These are phyloP conservation scores for Agraylea sexmaculata DNA, from an alignment of 1,140 invertebrate genomes.

Conservation along the genomic window DNA sequence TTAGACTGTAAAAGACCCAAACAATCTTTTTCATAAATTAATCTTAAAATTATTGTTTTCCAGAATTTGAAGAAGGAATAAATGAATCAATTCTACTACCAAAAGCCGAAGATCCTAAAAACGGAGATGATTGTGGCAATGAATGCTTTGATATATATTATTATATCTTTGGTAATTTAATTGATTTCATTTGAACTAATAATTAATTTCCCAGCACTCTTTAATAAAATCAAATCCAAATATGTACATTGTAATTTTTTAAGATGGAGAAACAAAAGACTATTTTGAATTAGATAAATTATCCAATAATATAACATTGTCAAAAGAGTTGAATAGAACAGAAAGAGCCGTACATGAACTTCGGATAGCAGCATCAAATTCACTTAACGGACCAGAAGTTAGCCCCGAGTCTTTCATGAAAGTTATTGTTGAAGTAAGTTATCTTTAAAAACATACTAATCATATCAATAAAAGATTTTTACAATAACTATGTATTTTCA, in stretches of 20 bases:
- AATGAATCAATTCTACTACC: constrained; percentile 26
- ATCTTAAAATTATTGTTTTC: constrained; percentile 15
- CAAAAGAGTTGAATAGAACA: constrained; percentile 30
- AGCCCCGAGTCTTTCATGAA: constrained; percentile 26
- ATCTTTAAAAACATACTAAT: constrained; percentile 4
- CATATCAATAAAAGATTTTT: constrained; percentile 11
- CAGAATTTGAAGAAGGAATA: constrained; percentile 34
- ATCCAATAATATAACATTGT: constrained; percentile 28
- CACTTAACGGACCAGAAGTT: constrained; percentile 11
- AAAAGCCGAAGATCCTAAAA: constrained; percentile 34
- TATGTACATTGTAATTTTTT: constrained; percentile 1
- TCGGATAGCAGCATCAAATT: constrained; percentile 33
- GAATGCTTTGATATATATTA: constrained; percentile 35
- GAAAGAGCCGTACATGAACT: constrained; percentile 24
- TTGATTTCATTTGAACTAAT: constrained; percentile 1
- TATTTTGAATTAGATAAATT: constrained; percentile 29
- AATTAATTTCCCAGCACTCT: not conserved
- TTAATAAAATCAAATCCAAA: constrained; percentile 1
- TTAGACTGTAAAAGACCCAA: constrained; percentile 2
- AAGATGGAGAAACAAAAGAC: constrained; percentile 31
- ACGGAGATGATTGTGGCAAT: constrained; percentile 25
- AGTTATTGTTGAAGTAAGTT: constrained; percentile 32
- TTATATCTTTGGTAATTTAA: constrained; percentile 31
- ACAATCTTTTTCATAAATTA: not conserved
- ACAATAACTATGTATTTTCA: constrained; percentile 12